Conservation (phyloP, 2,888 invertebrate genomes). For the Autographa pulchrina region DNA sequence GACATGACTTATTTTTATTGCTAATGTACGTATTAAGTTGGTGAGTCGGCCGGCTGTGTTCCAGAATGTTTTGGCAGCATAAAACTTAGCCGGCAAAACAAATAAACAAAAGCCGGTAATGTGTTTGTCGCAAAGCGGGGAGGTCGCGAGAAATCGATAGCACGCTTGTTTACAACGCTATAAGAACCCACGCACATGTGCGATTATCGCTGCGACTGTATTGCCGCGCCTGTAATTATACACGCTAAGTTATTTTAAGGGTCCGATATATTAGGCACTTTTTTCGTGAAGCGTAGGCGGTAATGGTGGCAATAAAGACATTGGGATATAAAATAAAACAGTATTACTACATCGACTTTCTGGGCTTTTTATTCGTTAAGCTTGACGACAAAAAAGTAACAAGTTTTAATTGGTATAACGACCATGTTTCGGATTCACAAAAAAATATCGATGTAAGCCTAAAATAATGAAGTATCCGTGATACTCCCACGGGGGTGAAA, state of each 20-base stretch:
- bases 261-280: constrained; percentile 1
- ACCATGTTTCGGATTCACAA: constrained; percentile 1
- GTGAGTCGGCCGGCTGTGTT: constrained; percentile 1
- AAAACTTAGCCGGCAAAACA: constrained; percentile 23
- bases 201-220: constrained; percentile 47
- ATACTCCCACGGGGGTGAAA: not conserved
- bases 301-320: not conserved
- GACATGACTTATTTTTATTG: constrained; percentile 8
- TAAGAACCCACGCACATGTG: constrained; percentile 53
- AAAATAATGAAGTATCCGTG: not conserved
- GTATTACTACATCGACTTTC: not conserved
- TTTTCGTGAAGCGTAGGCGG: not conserved
- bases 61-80: constrained; percentile 6
- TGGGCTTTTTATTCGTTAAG: not conserved
- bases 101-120: constrained; percentile 41
- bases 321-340: not conserved
- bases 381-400: not conserved
- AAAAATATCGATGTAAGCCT: not conserved
- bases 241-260: constrained; percentile 46
- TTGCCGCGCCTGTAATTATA: constrained; percentile 42
- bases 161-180: constrained; percentile 54
- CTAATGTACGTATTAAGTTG: constrained; percentile 1
- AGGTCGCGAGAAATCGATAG: constrained; percentile 54
- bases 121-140: constrained; percentile 48
- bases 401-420: not conserved